Percentiles rank a stretch among this genome's conserved stretches.
Evolutionary conservation across 1,140 invertebrate genomes (phyloP).

Genomic region (Zeugodacus cucurbitae): DNA sequence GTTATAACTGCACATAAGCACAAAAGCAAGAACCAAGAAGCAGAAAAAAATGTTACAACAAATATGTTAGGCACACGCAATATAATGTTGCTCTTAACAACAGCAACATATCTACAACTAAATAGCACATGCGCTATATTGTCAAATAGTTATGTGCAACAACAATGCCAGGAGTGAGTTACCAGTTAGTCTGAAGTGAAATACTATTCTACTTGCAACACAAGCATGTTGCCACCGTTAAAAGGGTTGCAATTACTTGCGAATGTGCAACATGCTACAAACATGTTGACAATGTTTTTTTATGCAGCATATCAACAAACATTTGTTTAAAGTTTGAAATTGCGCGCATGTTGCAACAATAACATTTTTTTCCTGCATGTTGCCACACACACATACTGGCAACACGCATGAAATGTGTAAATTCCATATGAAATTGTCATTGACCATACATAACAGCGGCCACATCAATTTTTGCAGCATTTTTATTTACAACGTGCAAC

Average conservation of each 20-base stretch:
- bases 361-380: neutral
- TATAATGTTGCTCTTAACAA: neutral
- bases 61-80: conserved; percentile 2
- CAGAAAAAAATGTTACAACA: neutral
- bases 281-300: neutral
- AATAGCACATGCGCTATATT: no score
- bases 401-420: neutral
- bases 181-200: neutral
- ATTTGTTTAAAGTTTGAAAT: neutral
- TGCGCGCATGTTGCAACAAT: neutral
- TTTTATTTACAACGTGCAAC: neutral
- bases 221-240: neutral
- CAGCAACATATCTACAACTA: neutral
- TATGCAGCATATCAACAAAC: neutral
- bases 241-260: conserved; percentile 7
- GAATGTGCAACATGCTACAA: neutral
- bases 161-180: neutral
- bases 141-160: neutral
- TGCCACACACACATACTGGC: neutral
- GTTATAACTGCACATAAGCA: neutral
- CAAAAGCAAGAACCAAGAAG: neutral
- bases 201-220: neutral
- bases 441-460: neutral
- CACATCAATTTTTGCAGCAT: neutral
- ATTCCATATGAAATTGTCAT: neutral